Evolutionary conservation across 2,797 vertebrate genomes (phyloP).

Genomic region (Petrocephalus schoutedeni): DNA sequence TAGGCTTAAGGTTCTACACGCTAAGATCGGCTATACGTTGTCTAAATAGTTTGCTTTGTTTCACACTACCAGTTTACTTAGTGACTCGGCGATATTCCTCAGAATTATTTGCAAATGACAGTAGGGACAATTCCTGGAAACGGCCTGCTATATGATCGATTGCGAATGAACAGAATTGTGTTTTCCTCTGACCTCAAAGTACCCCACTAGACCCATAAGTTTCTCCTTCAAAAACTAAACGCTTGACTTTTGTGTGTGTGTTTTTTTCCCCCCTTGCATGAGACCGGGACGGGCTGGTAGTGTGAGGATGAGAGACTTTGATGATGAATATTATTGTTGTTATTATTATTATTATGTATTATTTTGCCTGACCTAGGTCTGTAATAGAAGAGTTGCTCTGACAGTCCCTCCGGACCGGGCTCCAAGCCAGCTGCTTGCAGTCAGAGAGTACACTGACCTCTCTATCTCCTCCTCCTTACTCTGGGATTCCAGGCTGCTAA

Average conservation of each 20-base stretch:
- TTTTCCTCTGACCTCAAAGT: neutral
- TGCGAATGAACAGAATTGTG: neutral
- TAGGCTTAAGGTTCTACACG: too few relatives aligned
- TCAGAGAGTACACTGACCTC: neutral
- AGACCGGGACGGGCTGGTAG: neutral
- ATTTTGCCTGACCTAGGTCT: neutral
- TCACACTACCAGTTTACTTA: neutral
- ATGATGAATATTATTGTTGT: neutral
- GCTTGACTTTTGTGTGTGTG: neutral
- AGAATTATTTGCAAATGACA: neutral
- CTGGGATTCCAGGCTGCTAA: neutral
- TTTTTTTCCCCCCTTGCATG: neutral
- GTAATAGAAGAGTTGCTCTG: neutral
- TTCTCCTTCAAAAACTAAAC: neutral
- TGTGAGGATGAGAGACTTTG: neutral
- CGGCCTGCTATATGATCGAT: neutral
- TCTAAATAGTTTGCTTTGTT: neutral
- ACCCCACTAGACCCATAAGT: neutral
- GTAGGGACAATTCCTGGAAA: neutral
- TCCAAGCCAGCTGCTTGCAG: neutral
- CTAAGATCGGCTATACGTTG: neutral
- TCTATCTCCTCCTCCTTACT: neutral
- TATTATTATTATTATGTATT: neutral
- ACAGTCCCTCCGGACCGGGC: neutral
- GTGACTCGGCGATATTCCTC: neutral